Conservation (phyloP, 2,113 vertebrate genomes). For the Dunckerocampus dactyliophorus region DNA sequence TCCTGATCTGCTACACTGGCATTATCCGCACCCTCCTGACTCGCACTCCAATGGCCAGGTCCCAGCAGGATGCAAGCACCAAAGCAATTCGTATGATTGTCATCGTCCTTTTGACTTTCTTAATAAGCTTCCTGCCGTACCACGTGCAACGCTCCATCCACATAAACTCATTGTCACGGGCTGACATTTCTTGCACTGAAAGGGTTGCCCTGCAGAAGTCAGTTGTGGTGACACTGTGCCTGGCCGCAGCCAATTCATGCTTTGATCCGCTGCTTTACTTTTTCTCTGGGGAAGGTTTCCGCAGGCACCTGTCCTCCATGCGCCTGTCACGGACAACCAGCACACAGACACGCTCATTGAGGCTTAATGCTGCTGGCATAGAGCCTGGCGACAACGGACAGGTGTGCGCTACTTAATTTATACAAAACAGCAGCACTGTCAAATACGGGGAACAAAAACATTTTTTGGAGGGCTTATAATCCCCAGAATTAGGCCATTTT, state of each 20-base stretch:
- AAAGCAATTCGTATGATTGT: conserved; percentile 91
- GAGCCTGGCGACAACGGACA: conserved; percentile 2
- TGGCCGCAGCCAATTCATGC: conserved; percentile 91
- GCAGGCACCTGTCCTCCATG: conserved; percentile 79
- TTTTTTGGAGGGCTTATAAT: too few species aligned
- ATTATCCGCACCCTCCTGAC: conserved; percentile 81
- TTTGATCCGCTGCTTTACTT: conserved; percentile 94
- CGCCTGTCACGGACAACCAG: conserved; percentile 21
- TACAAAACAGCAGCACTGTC: background rate
- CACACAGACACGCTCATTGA: accelerated
- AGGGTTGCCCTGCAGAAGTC: conserved; percentile 82
- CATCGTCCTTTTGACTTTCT: conserved; percentile 84
- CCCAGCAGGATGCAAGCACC: conserved; percentile 67
- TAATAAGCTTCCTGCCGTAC: conserved; percentile 90
- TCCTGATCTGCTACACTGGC: conserved; percentile 86
- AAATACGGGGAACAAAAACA: background rate
- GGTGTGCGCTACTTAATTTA: background rate
- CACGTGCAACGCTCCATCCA: conserved; percentile 87
- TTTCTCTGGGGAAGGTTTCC: conserved; percentile 90
- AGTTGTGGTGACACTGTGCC: conserved; percentile 84
- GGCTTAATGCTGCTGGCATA: background rate
- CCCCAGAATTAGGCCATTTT: too few species aligned
- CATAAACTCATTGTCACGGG: conserved; percentile 68
- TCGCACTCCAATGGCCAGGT: conserved; percentile 62
- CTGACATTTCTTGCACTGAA: conserved; percentile 59